These are phyloP conservation scores for Brevimyrus niger DNA, from an alignment of 2,113 vertebrate species.

Conservation along the genomic window DNA sequence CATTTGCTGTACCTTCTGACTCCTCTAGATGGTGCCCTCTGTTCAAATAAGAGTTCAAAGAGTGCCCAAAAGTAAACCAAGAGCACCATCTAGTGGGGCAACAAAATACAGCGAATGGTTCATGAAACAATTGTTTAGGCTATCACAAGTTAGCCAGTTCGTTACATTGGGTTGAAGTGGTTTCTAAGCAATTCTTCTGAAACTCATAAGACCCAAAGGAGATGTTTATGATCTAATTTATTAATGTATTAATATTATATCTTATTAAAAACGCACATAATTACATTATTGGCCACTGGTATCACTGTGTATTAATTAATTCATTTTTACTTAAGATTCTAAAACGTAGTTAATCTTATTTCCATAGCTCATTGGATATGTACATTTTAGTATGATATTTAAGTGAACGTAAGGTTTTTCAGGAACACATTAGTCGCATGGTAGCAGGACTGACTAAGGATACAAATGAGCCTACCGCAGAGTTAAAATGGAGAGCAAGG, in stretches of 20 bases:
- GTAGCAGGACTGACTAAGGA: background rate
- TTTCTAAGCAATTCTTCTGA: background rate
- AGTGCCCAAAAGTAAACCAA: background rate
- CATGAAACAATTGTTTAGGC: background rate
- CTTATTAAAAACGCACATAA: background rate
- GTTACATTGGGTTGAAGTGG: background rate
- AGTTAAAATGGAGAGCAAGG: background rate
- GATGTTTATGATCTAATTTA: background rate
- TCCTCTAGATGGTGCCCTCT: background rate
- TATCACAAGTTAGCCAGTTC: background rate
- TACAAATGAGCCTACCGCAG: background rate
- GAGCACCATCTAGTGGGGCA: background rate
- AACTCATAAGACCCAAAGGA: background rate
- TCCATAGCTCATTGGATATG: background rate
- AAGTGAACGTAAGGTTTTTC: background rate
- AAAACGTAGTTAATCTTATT: no score
- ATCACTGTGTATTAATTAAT: background rate
- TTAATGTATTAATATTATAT: background rate
- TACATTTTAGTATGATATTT: background rate
- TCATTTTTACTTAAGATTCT: no score
- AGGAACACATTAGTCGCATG: background rate
- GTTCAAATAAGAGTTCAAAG: background rate
- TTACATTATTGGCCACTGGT: background rate
- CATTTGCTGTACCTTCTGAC: background rate
- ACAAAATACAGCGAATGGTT: background rate